phyloP scores from a whole-genome alignment of 2,888 invertebrate species.

The Mythimna vitellina region DNA sequence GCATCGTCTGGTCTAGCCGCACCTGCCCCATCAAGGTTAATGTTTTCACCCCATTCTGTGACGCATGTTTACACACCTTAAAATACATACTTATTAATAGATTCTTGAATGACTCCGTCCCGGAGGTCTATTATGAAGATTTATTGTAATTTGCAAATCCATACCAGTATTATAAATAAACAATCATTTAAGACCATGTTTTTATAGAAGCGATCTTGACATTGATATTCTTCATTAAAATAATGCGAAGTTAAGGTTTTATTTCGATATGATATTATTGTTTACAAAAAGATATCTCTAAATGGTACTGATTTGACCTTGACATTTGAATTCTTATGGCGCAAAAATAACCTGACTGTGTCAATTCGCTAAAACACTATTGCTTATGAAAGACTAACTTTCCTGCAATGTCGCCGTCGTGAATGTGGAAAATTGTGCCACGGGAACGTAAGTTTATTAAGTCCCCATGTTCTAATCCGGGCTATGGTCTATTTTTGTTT shows the following conservation, averaged over 20 bases:
- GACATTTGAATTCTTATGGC: slow-evolving; percentile 22
- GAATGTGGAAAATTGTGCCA: not conserved
- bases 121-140: slow-evolving; percentile 17
- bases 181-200: slow-evolving; percentile 15
- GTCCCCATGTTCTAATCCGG: not conserved
- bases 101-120: slow-evolving; percentile 25
- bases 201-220: slow-evolving; percentile 37
- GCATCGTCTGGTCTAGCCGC: slow-evolving; percentile 63
- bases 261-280: slow-evolving; percentile 29
- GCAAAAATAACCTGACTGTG: slow-evolving; percentile 11
- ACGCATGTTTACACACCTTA: slow-evolving; percentile 51
- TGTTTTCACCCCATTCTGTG: slow-evolving; percentile 65
- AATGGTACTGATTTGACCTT: slow-evolving; percentile 21
- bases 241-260: slow-evolving; percentile 19
- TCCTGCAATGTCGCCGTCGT: not conserved
- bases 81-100: slow-evolving; percentile 35
- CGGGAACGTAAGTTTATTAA: not conserved
- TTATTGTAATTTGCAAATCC: slow-evolving; percentile 33
- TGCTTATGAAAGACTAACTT: not conserved
- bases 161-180: slow-evolving; percentile 30
- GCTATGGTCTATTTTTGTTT: not conserved
- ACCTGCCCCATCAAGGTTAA: slow-evolving; percentile 66
- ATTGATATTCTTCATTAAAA: slow-evolving; percentile 37
- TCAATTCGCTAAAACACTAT: not conserved
- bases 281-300: slow-evolving; percentile 26